Evolutionary conservation across 2,888 invertebrate species (phyloP).

Genomic region (Protophormia terraenovae): DNA sequence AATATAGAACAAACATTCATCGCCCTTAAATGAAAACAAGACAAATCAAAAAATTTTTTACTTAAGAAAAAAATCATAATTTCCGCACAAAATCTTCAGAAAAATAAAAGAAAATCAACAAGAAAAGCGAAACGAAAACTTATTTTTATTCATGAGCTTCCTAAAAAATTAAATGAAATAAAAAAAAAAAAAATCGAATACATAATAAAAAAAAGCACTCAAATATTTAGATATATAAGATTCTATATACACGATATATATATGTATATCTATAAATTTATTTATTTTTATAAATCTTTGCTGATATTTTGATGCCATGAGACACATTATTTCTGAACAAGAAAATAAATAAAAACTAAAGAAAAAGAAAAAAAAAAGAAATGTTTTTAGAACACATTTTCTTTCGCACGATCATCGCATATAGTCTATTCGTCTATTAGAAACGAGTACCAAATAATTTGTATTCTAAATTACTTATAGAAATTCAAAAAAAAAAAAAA

Average conservation of each 20-base stretch:
- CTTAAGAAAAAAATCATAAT: slow-evolving; percentile 40
- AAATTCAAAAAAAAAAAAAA: neutral
- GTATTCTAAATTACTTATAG: neutral
- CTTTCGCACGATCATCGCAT: no score
- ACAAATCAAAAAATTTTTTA: neutral
- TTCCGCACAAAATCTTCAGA: slow-evolving; percentile 38
- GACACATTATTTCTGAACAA: slow-evolving; percentile 28
- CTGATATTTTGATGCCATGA: slow-evolving; percentile 45
- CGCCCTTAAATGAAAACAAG: slow-evolving; percentile 47
- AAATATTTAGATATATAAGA: neutral
- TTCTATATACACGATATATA: neutral
- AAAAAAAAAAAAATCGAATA: no score
- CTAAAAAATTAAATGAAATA: slow-evolving; percentile 46
- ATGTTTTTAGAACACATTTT: slow-evolving; percentile 44
- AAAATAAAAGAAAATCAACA: slow-evolving; percentile 22
- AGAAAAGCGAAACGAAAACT: slow-evolving; percentile 38
- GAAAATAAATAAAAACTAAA: no score
- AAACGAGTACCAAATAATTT: no score
- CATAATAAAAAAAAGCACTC: neutral
- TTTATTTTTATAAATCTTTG: slow-evolving; percentile 17
- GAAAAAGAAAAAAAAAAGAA: slow-evolving; percentile 14
- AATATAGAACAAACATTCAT: slow-evolving; percentile 38
- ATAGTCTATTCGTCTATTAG: no score
- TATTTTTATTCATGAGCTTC: slow-evolving; percentile 65
- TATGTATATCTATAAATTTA: slow-evolving; percentile 17